phyloP scores from a whole-genome alignment of 2,888 invertebrate species.

The Cataglyphis rosenhaueri region DNA sequence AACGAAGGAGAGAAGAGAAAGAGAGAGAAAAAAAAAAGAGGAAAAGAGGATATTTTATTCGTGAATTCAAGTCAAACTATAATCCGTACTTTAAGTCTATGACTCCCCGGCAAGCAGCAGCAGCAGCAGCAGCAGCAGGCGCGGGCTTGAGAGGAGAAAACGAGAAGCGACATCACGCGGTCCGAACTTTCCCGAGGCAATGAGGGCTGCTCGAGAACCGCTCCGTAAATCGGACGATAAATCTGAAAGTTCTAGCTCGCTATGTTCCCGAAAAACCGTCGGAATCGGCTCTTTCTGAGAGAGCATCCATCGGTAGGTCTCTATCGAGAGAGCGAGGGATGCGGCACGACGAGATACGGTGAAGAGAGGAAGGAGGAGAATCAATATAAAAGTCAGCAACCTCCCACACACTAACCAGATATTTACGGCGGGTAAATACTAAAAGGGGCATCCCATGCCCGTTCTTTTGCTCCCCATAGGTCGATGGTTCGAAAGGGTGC shows the following conservation, averaged over 20 bases:
- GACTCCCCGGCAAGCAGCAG: slow-evolving; percentile 49
- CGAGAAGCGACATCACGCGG: slow-evolving; percentile 59
- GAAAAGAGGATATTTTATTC: slow-evolving; percentile 56
- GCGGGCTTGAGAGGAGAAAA: slow-evolving; percentile 39
- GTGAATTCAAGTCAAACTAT: slow-evolving; percentile 56
- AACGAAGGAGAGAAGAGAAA: neutral
- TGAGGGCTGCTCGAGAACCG: slow-evolving; percentile 52
- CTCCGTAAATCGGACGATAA: slow-evolving; percentile 72
- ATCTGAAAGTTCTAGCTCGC: slow-evolving; percentile 69
- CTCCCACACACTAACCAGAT: slow-evolving; percentile 76
- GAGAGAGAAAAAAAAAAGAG: slow-evolving; percentile 10
- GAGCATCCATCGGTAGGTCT: slow-evolving; percentile 35
- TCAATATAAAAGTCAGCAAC: slow-evolving; percentile 75
- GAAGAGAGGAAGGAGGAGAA: slow-evolving; percentile 61
- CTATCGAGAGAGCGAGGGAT: slow-evolving; percentile 13
- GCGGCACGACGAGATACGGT: slow-evolving; percentile 48
- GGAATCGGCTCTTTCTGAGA: slow-evolving; percentile 61
- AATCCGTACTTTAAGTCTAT: slow-evolving; percentile 57
- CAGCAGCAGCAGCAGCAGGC: slow-evolving; percentile 48
- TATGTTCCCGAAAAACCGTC: slow-evolving; percentile 59
- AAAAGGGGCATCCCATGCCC: slow-evolving; percentile 61
- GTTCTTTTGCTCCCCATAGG: slow-evolving; percentile 71
- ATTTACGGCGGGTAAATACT: slow-evolving; percentile 80
- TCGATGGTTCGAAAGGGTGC: slow-evolving; percentile 58
- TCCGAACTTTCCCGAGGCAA: slow-evolving; percentile 63